Base-by-base conservation (phyloP, 2,797 vertebrate species). In the Platalea minor region DNA sequence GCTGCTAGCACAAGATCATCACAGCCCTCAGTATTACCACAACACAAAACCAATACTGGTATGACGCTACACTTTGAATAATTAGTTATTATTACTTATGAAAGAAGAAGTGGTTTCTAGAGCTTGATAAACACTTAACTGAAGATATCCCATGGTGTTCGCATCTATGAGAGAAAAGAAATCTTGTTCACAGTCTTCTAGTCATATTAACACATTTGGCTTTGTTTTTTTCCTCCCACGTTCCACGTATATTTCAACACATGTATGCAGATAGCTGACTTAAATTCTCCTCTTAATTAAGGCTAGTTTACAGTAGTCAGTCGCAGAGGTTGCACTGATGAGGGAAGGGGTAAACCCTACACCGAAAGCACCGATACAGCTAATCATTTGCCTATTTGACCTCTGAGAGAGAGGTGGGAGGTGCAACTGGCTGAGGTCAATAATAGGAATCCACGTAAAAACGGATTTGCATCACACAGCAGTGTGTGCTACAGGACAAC, bases 61-160 rank as follows among this genome's bases (percentile, higher is more conserved):
- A 75, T 14, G 37, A 53, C 10, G 26, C 23, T 33, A 35, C 2
- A 1, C 41, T 86, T 37, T n/a, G 64, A 92, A 80, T 50, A 63
- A 53, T 31, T 29, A 70, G 31, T 73, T 91, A 88, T 85, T 85
- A 33, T 46, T 85, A 92, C n/a, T 45, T 64, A 53, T 0, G 3
- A 89, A 93, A 95, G 51, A 87, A 70, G 53, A 93, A 89, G 41
- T 75, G 45, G 28, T 81, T 92, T 93, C 76, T 61, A 68, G 61
- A 93, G 56, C 51, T 53, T 39, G 20, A 53, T 46, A 79, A 80
- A 70, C 20, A 50, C 75, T 53, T 39, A 64, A 28, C 31, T 89
- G 33, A 67, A 61, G 69, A 81, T 24, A 75, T 3, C 9, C 10
- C 35, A 45, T 1, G 3, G 21, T 25, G 48, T 56, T 39, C 54